Evolutionary conservation across 2,797 vertebrate species (phyloP), one percentile per base, ranked within the genome.

Genomic region (Scomberomorus guttatus): DNA sequence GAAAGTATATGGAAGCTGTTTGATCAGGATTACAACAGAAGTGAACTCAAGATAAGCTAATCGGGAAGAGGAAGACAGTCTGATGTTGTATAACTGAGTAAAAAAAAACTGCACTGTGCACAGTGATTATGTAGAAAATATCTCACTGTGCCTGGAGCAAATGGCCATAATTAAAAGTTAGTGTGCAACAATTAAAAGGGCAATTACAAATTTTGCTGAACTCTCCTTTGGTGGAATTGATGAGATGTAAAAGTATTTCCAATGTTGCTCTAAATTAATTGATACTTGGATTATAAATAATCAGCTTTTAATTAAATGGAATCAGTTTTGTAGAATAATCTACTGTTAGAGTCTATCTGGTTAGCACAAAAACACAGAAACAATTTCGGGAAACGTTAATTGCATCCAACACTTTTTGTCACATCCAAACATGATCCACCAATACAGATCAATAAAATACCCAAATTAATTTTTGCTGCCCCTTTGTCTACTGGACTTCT

Each of bases 21-120:
- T 81, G 58, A 79, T 81, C 77, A 61, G 65, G 52, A 80, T 88
- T 85, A 80, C 65, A 81, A 58, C 79, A 88, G 77, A 87, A 71
- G 51, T 84, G 73, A 64, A 86, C 78, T 84, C 76, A 72, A 93
- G 88, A 93, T 92, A 93, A 93, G 69, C 79, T 84, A 84, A 90
- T 92, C 85, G 85, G 80, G 51, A 67, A 72, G 51, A 73, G 50
- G 77, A 77, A 71, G 66, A 78, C 70, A 61, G 55, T 61, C 48
- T 68, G 34, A 42, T 29, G 58, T 90, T 87, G 48, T 81, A 79
- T 71, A 90, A 87, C n/a, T n/a, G 15, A 48, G 57, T 52, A 62
- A 65, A 39, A 75, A 54, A 80, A 42, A 72, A 17, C 58, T 64
- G 72, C 48, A 29, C 39, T 52, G 39, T 48, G 42, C 12, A 68